Conservation (phyloP, 2,888 invertebrate genomes). For the Margaritifera margaritifera region DNA sequence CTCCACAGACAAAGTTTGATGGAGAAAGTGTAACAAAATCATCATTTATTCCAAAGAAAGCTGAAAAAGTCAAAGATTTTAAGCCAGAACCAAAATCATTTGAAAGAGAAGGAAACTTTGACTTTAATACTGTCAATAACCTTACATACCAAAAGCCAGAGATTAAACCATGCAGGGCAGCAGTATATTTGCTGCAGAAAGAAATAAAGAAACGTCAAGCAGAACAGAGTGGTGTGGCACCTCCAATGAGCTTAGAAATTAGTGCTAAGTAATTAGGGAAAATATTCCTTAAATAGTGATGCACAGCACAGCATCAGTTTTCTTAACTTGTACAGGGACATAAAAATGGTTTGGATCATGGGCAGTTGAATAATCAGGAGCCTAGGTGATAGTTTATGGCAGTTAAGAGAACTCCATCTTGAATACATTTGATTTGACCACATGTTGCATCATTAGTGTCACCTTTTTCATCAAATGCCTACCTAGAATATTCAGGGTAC, state of each 20-base stretch:
- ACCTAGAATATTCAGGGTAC: too few relatives aligned
- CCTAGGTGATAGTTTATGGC: too few relatives aligned
- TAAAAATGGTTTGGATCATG: too few relatives aligned
- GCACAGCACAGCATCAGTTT: too few relatives aligned
- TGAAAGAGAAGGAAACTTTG: conserved; percentile 44
- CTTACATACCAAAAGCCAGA: conserved; percentile 56
- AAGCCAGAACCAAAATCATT: conserved; percentile 55
- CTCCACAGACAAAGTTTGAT: conserved; percentile 56
- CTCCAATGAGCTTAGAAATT: conserved; percentile 30
- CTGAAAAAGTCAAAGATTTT: conserved; percentile 46
- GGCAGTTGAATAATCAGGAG: too few relatives aligned
- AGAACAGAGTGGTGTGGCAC: conserved; percentile 12
- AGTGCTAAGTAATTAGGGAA: conserved; percentile 19
- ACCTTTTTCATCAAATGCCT: too few relatives aligned
- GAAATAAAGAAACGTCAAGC: conserved; percentile 46
- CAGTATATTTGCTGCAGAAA: conserved; percentile 60
- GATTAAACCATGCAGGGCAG: conserved; percentile 56
- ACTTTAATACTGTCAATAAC: conserved; percentile 62
- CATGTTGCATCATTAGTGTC: too few relatives aligned
- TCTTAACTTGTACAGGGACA: too few relatives aligned
- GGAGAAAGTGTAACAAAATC: conserved; percentile 45
- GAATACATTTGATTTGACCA: too few relatives aligned
- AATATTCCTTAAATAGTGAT: too few relatives aligned
- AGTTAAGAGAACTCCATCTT: too few relatives aligned
- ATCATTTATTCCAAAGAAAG: conserved; percentile 55